phyloP scores from a whole-genome alignment of 2,888 invertebrate species.

The Pyrochroa serraticornis region DNA sequence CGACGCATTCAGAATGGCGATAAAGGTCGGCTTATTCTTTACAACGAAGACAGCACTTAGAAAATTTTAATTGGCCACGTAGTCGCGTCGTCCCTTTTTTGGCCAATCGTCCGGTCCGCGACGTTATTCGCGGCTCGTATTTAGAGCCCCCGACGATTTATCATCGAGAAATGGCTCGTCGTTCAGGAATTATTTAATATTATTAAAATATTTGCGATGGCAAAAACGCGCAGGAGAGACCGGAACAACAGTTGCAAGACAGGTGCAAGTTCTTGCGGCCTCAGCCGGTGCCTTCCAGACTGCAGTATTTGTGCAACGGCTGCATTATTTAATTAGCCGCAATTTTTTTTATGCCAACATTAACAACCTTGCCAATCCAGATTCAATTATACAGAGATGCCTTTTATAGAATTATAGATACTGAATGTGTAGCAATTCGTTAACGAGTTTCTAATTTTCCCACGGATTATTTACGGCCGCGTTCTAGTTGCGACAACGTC shows the following conservation, averaged over 20 bases:
- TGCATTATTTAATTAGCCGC: constrained; percentile 56
- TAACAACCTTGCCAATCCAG: constrained; percentile 54
- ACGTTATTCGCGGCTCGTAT: constrained; percentile 45
- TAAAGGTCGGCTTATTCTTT: constrained; percentile 57
- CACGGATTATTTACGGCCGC: constrained; percentile 41
- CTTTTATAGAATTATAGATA: constrained; percentile 50
- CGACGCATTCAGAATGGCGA: constrained; percentile 59
- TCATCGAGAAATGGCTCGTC: constrained; percentile 52
- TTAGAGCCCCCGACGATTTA: constrained; percentile 47
- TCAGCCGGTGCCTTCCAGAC: constrained; percentile 51
- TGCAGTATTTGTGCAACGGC: constrained; percentile 51
- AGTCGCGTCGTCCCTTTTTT: constrained; percentile 52
- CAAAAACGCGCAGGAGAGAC: constrained; percentile 40
- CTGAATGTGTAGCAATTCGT: constrained; percentile 45
- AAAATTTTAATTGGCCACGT: constrained; percentile 59
- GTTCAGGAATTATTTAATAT: constrained; percentile 56
- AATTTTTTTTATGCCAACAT: constrained; percentile 52
- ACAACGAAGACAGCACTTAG: constrained; percentile 55
- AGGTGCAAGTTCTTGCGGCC: constrained; percentile 52
- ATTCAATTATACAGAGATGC: constrained; percentile 49
- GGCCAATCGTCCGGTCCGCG: constrained; percentile 38
- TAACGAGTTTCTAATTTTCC: constrained; percentile 49
- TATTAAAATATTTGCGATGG: constrained; percentile 55
- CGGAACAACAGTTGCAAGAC: constrained; percentile 53
- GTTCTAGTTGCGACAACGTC: constrained; percentile 33